Evolutionary conservation across 2,888 invertebrate genomes (phyloP).

Genomic region (Clunio marinus): DNA sequence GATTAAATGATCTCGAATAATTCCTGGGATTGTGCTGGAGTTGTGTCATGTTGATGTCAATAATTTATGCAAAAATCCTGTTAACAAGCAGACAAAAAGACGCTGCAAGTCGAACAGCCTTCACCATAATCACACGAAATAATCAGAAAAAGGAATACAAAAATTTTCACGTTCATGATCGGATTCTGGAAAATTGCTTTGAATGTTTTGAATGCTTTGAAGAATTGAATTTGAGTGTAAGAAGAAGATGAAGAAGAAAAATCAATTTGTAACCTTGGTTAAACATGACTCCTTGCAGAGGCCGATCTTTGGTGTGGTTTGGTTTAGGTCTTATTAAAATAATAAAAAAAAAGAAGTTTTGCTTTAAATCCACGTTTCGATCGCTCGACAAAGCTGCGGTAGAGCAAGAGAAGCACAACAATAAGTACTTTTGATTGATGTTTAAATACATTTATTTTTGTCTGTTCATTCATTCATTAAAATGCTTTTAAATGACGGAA

Average conservation of each 20-base stretch:
- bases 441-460: conserved; percentile 34
- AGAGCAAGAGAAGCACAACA: conserved; percentile 19
- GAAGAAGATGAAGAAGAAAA: background rate
- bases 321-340: conserved; percentile 23
- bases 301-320: background rate
- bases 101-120: too few species aligned
- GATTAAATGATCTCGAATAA: background rate
- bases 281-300: conserved; percentile 26
- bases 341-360: conserved; percentile 16
- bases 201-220: background rate
- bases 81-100: too few species aligned
- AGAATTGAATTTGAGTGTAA: background rate
- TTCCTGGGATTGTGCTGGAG: too few species aligned
- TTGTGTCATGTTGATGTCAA: too few species aligned
- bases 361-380: conserved; percentile 30
- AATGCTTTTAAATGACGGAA: conserved; percentile 27
- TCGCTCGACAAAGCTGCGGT: background rate
- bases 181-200: too few species aligned
- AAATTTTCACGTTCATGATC: too few species aligned
- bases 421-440: conserved; percentile 34
- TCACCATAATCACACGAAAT: too few species aligned
- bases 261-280: conserved; percentile 23
- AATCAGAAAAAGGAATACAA: too few species aligned
- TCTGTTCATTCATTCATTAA: conserved; percentile 28
- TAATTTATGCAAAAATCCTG: too few species aligned